Evolutionary conservation across 2,797 vertebrate genomes (phyloP), one percentile per base, ranked within the genome.

Genomic region (Malacoraja senta): DNA sequence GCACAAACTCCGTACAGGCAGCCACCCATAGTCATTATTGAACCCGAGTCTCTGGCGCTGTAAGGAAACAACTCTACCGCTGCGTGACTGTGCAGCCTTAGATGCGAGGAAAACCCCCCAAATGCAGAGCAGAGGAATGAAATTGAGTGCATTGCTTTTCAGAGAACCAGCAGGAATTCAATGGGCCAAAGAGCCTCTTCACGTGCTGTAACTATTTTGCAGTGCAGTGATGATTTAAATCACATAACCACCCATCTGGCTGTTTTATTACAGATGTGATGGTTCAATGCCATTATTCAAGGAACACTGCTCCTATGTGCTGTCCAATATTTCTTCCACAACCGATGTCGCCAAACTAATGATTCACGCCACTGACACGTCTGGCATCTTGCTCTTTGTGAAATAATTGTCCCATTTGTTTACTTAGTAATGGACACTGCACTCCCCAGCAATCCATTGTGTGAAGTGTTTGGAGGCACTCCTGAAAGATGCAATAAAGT

Each of bases 301-400:
- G 58, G 10, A 84, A 61, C 53, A 84, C 3, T 29, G 8, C 81
- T 84, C 53, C 9, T 1, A 84, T 7, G 15, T 19, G 1, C 13
- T 32, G 29, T 88, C 84, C 61, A 65, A 88, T 88, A 65, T 88
- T 88, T 88, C 84, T 88, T 88, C n/a, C 61, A 17, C 29, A 63
- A 88, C n/a, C 15, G 9, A 35, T 68, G 61, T 35, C 58, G 68
- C 63, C 84, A 65, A 35, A 88, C 1, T n/a, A 86, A 88, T 35
- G 17, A 68, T 68, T 68, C 63, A 68, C 21, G 17, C 61, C 17
- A 68, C 19, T 88, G 63, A n/a, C 63, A 88, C 68, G 32, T 68
- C n/a, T 88, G 63, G 8, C 17, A 65, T 68, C 84, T 68, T 88
- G 26, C 19, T 88, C 1, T 68, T 68, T 88, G 84, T 21, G 68